Percentiles rank a stretch among this genome's conserved stretches.
phyloP scores from a whole-genome alignment of 2,797 vertebrate genomes.

The Coendou prehensilis region DNA sequence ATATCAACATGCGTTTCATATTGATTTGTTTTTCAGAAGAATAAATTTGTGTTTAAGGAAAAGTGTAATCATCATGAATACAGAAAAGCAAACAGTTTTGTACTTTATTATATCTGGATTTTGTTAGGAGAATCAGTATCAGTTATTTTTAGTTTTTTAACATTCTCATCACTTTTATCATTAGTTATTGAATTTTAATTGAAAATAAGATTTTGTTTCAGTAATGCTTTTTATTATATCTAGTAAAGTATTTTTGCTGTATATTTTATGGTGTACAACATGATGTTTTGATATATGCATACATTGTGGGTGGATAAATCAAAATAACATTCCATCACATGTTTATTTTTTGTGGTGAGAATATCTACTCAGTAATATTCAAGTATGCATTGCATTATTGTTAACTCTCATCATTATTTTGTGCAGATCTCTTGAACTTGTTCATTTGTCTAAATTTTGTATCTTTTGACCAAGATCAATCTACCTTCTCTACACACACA shows the following conservation, averaged over 20 bases:
- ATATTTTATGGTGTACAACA: neutral
- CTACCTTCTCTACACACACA: neutral
- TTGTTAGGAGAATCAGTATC: neutral
- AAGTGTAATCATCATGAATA: neutral
- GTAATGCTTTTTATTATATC: neutral
- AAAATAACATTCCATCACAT: neutral
- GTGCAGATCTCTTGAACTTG: neutral
- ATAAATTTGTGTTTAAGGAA: neutral
- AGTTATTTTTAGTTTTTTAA: neutral
- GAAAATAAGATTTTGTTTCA: constrained; percentile 29
- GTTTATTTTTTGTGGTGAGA: neutral
- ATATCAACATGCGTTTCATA: neutral
- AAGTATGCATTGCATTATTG: neutral
- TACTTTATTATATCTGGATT: neutral
- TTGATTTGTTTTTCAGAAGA: neutral
- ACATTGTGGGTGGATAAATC: neutral
- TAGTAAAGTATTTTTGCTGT: neutral
- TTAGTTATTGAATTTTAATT: constrained; percentile 36
- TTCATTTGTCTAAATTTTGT: neutral
- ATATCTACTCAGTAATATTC: neutral
- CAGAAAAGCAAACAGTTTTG: neutral
- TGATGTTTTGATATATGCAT: neutral
- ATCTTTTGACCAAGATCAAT: neutral
- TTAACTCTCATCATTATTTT: neutral
- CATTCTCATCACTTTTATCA: constrained; percentile 11